Conservation (phyloP, 2,113 vertebrate genomes). For the Okapia johnstoni region DNA sequence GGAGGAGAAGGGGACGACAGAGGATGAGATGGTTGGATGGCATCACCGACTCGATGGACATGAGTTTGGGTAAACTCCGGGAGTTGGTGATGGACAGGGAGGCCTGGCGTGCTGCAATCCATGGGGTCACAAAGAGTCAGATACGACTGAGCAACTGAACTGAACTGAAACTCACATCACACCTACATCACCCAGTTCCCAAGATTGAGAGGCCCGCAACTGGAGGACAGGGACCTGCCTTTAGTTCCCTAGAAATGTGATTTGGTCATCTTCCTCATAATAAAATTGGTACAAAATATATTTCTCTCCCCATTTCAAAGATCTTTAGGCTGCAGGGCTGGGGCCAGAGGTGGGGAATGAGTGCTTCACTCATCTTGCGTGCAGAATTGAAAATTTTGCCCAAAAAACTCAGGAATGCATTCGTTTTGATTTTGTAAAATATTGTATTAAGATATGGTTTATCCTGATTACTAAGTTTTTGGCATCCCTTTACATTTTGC, state of each 20-base stretch:
- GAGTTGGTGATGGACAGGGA: too few species aligned
- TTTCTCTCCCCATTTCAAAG: rapidly evolving
- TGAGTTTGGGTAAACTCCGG: too few species aligned
- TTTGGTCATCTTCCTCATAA: neutral
- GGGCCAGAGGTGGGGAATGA: rapidly evolving
- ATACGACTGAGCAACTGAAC: too few species aligned
- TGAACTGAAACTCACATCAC: too few species aligned
- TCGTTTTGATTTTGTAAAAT: neutral
- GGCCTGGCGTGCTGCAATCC: too few species aligned
- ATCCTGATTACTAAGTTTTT: neutral
- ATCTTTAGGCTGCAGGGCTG: neutral
- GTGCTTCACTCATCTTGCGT: rapidly evolving
- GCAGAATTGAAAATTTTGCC: neutral
- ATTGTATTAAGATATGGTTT: neutral
- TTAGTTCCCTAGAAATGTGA: neutral
- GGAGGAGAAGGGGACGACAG: too few species aligned
- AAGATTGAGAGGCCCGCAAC: neutral
- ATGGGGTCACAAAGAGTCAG: too few species aligned
- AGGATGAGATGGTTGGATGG: too few species aligned
- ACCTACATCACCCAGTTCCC: rapidly evolving
- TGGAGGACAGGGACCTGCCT: neutral
- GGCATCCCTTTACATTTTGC: neutral
- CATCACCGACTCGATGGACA: too few species aligned
- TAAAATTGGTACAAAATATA: neutral
- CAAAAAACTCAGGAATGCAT: neutral